phyloP scores from a whole-genome alignment of 2,888 invertebrate species.

The Pristionchus entomophagus region DNA sequence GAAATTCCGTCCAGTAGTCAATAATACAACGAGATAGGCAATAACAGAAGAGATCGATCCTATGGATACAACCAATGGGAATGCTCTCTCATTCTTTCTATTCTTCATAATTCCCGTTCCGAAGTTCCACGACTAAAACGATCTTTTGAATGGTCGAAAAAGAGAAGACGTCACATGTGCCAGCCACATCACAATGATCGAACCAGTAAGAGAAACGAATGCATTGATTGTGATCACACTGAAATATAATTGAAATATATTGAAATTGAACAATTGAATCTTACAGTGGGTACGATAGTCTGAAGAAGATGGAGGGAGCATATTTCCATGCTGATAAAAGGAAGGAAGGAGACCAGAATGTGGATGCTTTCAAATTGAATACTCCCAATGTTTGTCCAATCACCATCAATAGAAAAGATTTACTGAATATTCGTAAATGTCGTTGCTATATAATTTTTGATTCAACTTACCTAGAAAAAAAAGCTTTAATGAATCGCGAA shows the following conservation, averaged over 20 bases:
- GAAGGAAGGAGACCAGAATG: constrained; percentile 5
- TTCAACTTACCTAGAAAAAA: neutral
- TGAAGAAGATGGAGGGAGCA: neutral
- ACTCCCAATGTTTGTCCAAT: neutral
- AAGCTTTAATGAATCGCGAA: neutral
- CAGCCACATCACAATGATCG: neutral
- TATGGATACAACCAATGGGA: neutral
- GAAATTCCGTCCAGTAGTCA: neutral
- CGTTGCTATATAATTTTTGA: neutral
- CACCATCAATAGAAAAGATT: neutral
- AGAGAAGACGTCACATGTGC: neutral
- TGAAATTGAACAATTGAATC: neutral
- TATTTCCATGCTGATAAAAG: neutral
- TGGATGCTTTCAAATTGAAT: neutral
- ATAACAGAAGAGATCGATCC: neutral
- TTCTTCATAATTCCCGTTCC: neutral
- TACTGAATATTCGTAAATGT: neutral
- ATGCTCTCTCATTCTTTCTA: neutral
- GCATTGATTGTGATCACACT: constrained; percentile 1
- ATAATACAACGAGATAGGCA: neutral
- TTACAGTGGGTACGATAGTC: neutral
- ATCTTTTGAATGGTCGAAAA: neutral
- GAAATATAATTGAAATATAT: neutral
- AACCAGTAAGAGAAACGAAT: neutral
- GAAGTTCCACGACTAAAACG: neutral